Conservation (phyloP, 2,888 invertebrate genomes). For the Linyphia triangularis region DNA sequence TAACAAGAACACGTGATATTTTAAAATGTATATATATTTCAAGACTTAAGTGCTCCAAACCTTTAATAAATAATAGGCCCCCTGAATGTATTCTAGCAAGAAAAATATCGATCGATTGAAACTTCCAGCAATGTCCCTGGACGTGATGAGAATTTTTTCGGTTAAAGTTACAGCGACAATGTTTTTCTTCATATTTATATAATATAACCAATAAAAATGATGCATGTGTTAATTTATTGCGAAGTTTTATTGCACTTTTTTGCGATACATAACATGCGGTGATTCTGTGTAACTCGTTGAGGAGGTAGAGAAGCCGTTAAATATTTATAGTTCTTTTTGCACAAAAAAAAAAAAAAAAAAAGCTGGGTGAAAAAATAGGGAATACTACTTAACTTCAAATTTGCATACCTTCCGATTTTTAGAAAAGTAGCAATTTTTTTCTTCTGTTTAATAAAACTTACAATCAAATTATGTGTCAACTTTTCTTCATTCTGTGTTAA, state of each 20-base stretch:
- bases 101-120: background rate
- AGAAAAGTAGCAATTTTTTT: background rate
- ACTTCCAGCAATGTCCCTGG: background rate
- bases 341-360: constrained; percentile 15
- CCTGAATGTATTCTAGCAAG: no score
- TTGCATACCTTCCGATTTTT: constrained; percentile 30
- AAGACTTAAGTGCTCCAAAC: no score
- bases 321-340: constrained; percentile 32
- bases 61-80: no score
- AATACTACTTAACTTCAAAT: constrained; percentile 3
- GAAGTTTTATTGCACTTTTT: background rate
- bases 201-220: constrained; percentile 54
- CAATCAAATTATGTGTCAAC: background rate
- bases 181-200: constrained; percentile 24
- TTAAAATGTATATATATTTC: no score
- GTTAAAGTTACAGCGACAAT: background rate
- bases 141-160: constrained; percentile 58
- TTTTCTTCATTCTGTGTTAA: no score
- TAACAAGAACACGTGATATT: no score
- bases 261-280: constrained; percentile 11
- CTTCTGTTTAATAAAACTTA: background rate
- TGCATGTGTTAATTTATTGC: constrained; percentile 31
- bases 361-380: background rate
- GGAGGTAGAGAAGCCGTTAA: constrained; percentile 27
- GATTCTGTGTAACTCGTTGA: constrained; percentile 14